Evolutionary conservation across 2,888 invertebrate species (phyloP).

Genomic region (Habroteleia sp.): DNA sequence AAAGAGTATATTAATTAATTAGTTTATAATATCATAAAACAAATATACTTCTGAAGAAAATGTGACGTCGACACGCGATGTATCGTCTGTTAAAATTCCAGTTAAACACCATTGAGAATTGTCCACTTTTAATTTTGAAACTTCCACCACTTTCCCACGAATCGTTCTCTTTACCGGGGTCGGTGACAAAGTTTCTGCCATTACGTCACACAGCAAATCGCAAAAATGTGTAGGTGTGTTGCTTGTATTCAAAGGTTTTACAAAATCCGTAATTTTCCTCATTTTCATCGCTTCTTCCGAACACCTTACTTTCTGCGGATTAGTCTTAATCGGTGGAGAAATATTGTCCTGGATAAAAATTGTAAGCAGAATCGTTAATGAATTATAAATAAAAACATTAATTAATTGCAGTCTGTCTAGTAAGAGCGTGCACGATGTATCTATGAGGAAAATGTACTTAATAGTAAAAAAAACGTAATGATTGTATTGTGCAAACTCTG

Average conservation of each 20-base stretch:
- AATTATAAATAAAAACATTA: too few species aligned
- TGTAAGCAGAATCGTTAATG: too few species aligned
- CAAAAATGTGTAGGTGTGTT: neutral
- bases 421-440: too few species aligned
- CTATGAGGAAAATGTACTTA: too few species aligned
- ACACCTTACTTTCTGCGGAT: conserved; percentile 66
- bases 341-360: conserved; percentile 17
- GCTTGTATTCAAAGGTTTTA: conserved; percentile 8
- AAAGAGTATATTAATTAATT: too few species aligned
- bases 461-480: too few species aligned
- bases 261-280: conserved; percentile 68
- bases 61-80: conserved; percentile 82
- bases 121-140: conserved; percentile 83
- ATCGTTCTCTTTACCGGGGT: conserved; percentile 76
- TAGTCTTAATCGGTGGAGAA: conserved; percentile 54
- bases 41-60: conserved; percentile 83
- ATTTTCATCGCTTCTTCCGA: conserved; percentile 54
- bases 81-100: conserved; percentile 84
- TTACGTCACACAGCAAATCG: conserved; percentile 69
- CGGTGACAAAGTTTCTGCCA: conserved; percentile 58
- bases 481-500: too few species aligned
- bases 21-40: too few species aligned
- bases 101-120: conserved; percentile 83
- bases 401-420: too few species aligned
- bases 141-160: conserved; percentile 83